phyloP scores from a whole-genome alignment of 2,888 invertebrate species.

The Athalia rosae region DNA sequence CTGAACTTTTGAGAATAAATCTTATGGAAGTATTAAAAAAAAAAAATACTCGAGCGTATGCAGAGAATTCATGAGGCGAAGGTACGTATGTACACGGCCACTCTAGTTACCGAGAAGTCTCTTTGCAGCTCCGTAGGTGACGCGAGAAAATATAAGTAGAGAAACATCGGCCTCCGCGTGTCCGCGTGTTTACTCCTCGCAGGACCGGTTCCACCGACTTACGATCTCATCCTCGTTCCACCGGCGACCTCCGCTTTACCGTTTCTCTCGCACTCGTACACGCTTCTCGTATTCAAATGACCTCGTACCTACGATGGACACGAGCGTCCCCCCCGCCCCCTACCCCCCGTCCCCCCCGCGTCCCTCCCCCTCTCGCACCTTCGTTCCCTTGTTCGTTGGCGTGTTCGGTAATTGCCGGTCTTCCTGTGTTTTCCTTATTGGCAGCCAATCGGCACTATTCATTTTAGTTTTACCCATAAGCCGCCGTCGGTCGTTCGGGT shows the following conservation, averaged over 20 bases:
- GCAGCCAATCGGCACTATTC: slow-evolving; percentile 18
- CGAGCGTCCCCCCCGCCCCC: slow-evolving; percentile 55
- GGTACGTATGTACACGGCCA: slow-evolving; percentile 12
- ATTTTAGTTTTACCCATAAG: neutral
- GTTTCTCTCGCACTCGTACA: slow-evolving; percentile 47
- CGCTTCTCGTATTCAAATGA: slow-evolving; percentile 63
- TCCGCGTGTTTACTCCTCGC: slow-evolving; percentile 70
- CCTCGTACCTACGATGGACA: slow-evolving; percentile 62
- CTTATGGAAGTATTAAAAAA: too few relatives aligned
- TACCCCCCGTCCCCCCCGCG: too few relatives aligned
- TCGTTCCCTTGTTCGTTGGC: slow-evolving; percentile 45
- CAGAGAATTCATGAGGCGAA: neutral
- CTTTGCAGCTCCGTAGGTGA: slow-evolving; percentile 47
- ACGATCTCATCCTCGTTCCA: slow-evolving; percentile 45
- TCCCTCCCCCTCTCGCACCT: slow-evolving; percentile 5
- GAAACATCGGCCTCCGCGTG: slow-evolving; percentile 64
- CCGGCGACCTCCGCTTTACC: slow-evolving; percentile 49
- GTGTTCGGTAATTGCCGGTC: slow-evolving; percentile 60
- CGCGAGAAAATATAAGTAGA: slow-evolving; percentile 53
- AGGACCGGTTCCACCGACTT: slow-evolving; percentile 63
- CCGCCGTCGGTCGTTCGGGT: neutral
- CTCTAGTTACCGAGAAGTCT: slow-evolving; percentile 9
- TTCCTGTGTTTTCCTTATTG: slow-evolving; percentile 19
- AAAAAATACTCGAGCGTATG: neutral
- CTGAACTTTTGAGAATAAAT: too few relatives aligned